These are phyloP conservation scores for Scolopax mira DNA, from an alignment of 2,113 vertebrate genomes.

Conservation along the genomic window DNA sequence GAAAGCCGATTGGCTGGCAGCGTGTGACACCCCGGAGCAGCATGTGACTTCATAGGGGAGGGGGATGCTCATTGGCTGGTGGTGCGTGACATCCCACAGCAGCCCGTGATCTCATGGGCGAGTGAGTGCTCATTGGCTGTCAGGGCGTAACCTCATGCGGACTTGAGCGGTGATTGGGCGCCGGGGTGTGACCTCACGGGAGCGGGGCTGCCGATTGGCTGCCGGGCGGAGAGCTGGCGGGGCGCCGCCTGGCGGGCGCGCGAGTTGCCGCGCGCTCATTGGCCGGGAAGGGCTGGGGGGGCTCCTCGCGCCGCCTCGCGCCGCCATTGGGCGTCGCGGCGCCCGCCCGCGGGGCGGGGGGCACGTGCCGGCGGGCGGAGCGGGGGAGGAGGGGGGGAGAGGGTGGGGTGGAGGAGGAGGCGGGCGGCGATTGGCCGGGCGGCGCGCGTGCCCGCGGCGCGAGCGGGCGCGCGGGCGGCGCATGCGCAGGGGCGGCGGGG, in stretches of 20 bases:
- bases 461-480: neutral
- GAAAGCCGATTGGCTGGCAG: neutral
- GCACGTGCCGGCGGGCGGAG: neutral
- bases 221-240: neutral
- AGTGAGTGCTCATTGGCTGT: neutral
- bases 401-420: neutral
- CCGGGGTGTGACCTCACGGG: neutral
- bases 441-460: neutral
- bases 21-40: neutral
- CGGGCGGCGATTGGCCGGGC: neutral
- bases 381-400: neutral
- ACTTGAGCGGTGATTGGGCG: neutral
- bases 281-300: neutral
- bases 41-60: neutral
- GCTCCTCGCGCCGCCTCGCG: neutral
- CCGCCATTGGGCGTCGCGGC: neutral
- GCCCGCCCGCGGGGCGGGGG: neutral
- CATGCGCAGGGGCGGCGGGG: constrained; percentile 13
- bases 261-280: neutral
- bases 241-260: neutral
- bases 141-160: neutral
- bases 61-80: neutral
- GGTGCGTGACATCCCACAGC: neutral
- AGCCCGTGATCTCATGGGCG: neutral
- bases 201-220: neutral